Percentiles rank a stretch among this genome's conserved stretches.
Conservation (phyloP, 2,113 vertebrate genomes). For the Chaetops frenatus region DNA sequence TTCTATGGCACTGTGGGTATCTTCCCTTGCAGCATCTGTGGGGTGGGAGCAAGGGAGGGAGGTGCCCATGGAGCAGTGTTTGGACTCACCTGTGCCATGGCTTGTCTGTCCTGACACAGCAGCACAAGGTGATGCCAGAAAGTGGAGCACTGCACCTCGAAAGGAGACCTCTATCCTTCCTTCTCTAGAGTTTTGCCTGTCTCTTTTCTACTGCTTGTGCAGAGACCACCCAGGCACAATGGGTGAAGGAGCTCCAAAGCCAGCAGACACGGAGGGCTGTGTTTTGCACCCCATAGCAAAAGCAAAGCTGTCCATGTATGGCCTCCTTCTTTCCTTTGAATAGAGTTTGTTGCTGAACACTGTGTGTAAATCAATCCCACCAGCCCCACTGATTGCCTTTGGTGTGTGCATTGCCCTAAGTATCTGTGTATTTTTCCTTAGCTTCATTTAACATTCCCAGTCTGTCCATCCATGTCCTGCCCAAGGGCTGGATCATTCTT, state of each 20-base stretch:
- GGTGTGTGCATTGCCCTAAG: background rate
- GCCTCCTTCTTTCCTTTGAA: background rate
- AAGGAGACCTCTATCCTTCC: background rate
- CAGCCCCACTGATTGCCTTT: background rate
- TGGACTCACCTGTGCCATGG: accelerated
- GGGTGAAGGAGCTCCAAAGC: background rate
- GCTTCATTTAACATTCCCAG: background rate
- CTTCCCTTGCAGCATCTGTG: background rate
- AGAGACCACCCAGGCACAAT: background rate
- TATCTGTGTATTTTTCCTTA: background rate
- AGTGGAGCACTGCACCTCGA: background rate
- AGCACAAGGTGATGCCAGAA: background rate
- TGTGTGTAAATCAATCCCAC: background rate
- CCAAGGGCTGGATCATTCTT: background rate
- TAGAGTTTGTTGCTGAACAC: background rate
- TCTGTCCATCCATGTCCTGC: background rate
- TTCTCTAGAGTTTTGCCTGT: background rate
- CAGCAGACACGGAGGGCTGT: background rate
- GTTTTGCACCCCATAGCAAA: background rate
- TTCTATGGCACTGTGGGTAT: background rate
- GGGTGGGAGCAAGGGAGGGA: background rate
- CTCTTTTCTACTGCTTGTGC: background rate
- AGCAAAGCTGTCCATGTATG: background rate
- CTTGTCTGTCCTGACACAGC: background rate
- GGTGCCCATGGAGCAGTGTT: background rate